Conservation (phyloP, 2,888 invertebrate species). For the Agrilus biguttatus region DNA sequence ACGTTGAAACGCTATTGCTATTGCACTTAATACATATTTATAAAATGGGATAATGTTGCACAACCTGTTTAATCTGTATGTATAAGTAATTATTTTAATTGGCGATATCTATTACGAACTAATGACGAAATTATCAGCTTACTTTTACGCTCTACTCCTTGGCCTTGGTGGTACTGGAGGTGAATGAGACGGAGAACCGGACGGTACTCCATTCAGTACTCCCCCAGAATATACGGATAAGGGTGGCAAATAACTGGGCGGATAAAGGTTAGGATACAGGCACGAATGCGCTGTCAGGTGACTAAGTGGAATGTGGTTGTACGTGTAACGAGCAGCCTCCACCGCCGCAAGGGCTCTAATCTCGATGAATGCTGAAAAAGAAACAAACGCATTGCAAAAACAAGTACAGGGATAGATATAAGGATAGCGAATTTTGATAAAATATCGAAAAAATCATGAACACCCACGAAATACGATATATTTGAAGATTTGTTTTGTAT, state of each 20-base stretch:
- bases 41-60: too few species aligned
- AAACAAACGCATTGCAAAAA: not conserved
- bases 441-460: too few species aligned
- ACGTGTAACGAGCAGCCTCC: conserved; percentile 21
- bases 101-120: too few species aligned
- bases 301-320: conserved; percentile 18
- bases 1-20: too few species aligned
- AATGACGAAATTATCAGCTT: conserved; percentile 6
- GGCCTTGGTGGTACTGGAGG: conserved; percentile 13
- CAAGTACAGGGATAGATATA: too few species aligned
- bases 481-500: too few species aligned
- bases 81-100: too few species aligned
- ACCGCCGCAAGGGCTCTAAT: conserved; percentile 22
- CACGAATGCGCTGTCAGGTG: conserved; percentile 8
- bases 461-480: too few species aligned
- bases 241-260: conserved; percentile 22
- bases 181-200: conserved; percentile 15
- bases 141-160: conserved; percentile 22
- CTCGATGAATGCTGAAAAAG: conserved; percentile 22
- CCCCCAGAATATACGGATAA: conserved; percentile 18
- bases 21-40: too few species aligned
- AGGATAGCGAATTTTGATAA: too few species aligned
- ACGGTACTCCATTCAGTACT: conserved; percentile 16
- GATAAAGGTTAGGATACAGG: conserved; percentile 16
- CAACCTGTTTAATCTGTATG: too few species aligned